These are phyloP conservation scores for Malacosoma neustria DNA, from an alignment of 2,888 invertebrate species.

Conservation along the genomic window DNA sequence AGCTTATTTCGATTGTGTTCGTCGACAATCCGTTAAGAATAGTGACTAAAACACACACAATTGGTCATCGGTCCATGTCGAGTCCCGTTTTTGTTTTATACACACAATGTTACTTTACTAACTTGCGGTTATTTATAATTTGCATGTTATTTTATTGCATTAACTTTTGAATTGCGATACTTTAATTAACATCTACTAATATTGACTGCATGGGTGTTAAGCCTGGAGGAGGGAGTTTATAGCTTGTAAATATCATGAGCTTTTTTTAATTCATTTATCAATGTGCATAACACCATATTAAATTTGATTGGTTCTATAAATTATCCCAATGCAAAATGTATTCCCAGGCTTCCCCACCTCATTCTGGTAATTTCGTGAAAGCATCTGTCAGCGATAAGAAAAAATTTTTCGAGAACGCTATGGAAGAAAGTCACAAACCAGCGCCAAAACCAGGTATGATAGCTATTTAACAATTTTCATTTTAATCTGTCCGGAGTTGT, in stretches of 20 bases:
- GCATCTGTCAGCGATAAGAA: conserved; percentile 95
- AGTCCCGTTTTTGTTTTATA: conserved; percentile 44
- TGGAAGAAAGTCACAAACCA: conserved; percentile 93
- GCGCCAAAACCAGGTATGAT: conserved; percentile 85
- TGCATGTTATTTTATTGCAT: conserved; percentile 52
- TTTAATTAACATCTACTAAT: conserved; percentile 33
- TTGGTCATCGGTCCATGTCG: conserved; percentile 46
- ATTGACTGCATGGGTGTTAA: conserved; percentile 67
- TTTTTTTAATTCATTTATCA: conserved; percentile 49
- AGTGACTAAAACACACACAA: conserved; percentile 48
- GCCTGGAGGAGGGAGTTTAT: conserved; percentile 55
- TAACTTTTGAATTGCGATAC: conserved; percentile 33
- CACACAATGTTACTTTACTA: conserved; percentile 41
- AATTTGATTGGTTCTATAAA: background rate
- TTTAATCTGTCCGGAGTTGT: background rate
- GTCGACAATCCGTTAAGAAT: conserved; percentile 52
- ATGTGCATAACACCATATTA: conserved; percentile 7
- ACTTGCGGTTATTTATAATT: conserved; percentile 65
- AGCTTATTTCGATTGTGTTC: conserved; percentile 72
- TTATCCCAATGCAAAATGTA: conserved; percentile 1
- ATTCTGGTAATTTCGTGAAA: conserved; percentile 83
- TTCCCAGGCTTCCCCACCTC: conserved; percentile 77
- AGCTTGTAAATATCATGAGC: conserved; percentile 64
- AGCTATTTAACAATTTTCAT: background rate
- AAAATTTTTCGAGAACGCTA: conserved; percentile 96